These are phyloP conservation scores for Sympetrum striolatum DNA, from an alignment of 2,888 invertebrate genomes.

Conservation along the genomic window DNA sequence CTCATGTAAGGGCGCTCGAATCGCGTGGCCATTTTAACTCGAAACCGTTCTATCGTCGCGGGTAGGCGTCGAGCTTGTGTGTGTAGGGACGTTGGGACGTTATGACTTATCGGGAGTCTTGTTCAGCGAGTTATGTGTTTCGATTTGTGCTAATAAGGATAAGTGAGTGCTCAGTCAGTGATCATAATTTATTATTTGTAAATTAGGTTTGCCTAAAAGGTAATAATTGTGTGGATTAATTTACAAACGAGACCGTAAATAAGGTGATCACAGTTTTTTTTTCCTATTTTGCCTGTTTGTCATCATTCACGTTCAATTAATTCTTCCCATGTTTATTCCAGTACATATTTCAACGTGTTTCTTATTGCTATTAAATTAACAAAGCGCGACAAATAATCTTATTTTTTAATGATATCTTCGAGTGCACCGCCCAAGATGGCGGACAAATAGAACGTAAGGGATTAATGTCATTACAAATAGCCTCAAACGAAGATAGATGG, in stretches of 20 bases:
- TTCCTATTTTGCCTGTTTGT: background rate
- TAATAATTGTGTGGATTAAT: background rate
- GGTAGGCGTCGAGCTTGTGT: constrained; percentile 28
- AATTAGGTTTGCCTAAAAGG: background rate
- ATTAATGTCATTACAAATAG: constrained; percentile 26
- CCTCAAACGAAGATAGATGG: background rate
- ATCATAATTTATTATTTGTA: background rate
- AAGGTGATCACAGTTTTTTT: background rate
- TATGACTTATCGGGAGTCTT: constrained; percentile 1
- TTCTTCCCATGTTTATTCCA: background rate
- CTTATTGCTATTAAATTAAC: background rate
- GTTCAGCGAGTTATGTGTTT: background rate
- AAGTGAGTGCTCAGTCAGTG: background rate
- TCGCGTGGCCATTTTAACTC: constrained; percentile 37
- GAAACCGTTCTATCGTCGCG: constrained; percentile 11
- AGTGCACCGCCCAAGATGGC: constrained; percentile 42
- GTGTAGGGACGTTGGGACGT: background rate
- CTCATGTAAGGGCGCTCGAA: constrained; percentile 31
- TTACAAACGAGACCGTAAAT: background rate
- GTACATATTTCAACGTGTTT: background rate
- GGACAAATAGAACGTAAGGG: constrained; percentile 30
- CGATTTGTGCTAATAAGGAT: background rate
- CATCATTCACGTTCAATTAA: background rate
- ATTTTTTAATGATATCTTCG: background rate
- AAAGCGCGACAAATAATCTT: background rate